phyloP scores from a whole-genome alignment of 1,140 invertebrate genomes.

The Solenopsis fugax region DNA sequence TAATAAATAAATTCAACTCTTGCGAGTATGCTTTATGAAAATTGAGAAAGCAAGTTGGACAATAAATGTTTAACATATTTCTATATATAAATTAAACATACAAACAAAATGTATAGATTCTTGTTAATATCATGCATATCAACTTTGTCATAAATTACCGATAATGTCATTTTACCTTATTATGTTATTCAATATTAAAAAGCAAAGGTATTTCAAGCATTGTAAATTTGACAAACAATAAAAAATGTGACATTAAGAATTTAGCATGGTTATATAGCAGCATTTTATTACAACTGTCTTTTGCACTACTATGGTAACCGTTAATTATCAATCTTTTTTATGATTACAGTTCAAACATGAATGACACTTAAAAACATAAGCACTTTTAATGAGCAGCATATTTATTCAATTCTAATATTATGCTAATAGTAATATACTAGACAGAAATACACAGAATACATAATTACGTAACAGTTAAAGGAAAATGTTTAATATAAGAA shows the following conservation, averaged over 20 bases:
- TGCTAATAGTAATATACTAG: not conserved
- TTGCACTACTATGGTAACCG: conserved; percentile 59
- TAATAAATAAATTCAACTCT: not conserved
- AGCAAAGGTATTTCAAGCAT: conserved; percentile 17
- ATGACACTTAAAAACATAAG: not conserved
- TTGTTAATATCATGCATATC: not conserved
- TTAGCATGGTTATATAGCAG: conserved; percentile 37
- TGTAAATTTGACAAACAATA: conserved; percentile 22
- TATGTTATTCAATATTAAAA: conserved; percentile 30
- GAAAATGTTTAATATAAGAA: not conserved
- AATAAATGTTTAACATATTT: not conserved
- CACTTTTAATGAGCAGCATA: not conserved
- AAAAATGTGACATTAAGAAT: conserved; percentile 48
- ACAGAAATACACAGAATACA: not conserved
- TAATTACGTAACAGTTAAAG: not conserved
- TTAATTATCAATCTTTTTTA: not conserved
- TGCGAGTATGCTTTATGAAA: not conserved
- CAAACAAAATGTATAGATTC: conserved; percentile 10
- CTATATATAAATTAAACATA: conserved; percentile 16
- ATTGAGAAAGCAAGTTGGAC: not conserved
- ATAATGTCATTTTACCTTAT: conserved; percentile 39
- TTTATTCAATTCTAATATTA: conserved; percentile 21
- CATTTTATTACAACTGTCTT: conserved; percentile 59
- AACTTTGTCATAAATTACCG: conserved; percentile 12
- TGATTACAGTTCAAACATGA: not conserved